These are phyloP conservation scores for Euborellia annulipes DNA, from an alignment of 1,140 invertebrate genomes.

Conservation along the genomic window DNA sequence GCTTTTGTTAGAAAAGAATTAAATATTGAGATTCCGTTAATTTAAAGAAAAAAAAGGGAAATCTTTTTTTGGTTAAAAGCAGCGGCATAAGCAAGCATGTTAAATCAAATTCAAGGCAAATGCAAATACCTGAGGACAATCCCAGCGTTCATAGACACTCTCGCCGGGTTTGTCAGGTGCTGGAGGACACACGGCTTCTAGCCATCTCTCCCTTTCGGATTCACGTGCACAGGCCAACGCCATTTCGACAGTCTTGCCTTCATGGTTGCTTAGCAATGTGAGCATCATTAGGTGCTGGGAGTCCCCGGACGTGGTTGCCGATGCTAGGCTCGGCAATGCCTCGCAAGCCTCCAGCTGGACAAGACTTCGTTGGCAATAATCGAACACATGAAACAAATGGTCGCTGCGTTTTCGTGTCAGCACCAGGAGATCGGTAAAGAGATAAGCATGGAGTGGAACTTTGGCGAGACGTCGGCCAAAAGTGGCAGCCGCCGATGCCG, in stretches of 20 bases:
- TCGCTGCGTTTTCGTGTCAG: constrained; percentile 56
- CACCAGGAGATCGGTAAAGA: constrained; percentile 84
- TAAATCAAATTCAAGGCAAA: no score
- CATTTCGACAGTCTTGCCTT: constrained; percentile 60
- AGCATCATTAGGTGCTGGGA: constrained; percentile 57
- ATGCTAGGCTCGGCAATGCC: constrained; percentile 36
- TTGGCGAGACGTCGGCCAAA: constrained; percentile 68
- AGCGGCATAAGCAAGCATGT: no score
- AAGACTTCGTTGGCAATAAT: constrained; percentile 66
- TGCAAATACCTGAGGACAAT: constrained; percentile 79
- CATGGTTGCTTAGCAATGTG: constrained; percentile 68
- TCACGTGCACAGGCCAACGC: constrained; percentile 55
- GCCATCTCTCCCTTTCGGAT: constrained; percentile 67
- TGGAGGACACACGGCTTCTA: constrained; percentile 60
- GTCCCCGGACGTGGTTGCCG: constrained; percentile 36
- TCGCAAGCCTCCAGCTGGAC: constrained; percentile 44
- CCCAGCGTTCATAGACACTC: constrained; percentile 86
- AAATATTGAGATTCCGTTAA: no score
- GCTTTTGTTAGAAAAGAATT: no score
- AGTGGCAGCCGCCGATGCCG: constrained; percentile 13
- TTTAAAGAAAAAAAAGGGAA: no score
- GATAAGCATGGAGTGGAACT: constrained; percentile 57
- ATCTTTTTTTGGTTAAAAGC: no score
- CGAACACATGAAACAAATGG: constrained; percentile 35
- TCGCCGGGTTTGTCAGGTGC: constrained; percentile 58